phyloP scores from a whole-genome alignment of 2,113 vertebrate species.

The Xiphias gladius region DNA sequence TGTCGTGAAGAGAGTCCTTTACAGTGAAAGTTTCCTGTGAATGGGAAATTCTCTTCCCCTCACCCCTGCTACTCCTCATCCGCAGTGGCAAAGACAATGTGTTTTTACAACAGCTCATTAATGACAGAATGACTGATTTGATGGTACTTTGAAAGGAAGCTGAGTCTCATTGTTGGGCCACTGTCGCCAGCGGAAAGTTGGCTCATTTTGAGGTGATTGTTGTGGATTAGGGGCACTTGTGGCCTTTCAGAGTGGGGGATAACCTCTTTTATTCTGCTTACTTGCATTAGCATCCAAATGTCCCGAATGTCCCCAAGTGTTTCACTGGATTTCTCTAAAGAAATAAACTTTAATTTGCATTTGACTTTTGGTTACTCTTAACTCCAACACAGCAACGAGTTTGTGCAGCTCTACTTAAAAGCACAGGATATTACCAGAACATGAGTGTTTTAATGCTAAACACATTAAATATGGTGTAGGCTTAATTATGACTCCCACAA shows the following conservation, averaged over 20 bases:
- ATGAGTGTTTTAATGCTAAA: not conserved
- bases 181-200: slow-evolving; percentile 72
- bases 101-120: slow-evolving; percentile 87
- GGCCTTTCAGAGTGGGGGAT: slow-evolving; percentile 47
- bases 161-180: slow-evolving; percentile 52
- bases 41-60: slow-evolving; percentile 54
- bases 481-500: not conserved
- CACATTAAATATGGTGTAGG: not conserved
- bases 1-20: slow-evolving; percentile 58
- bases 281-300: slow-evolving; percentile 76
- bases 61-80: slow-evolving; percentile 43
- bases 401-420: not conserved
- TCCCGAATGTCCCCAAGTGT: slow-evolving; percentile 31
- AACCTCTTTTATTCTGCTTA: slow-evolving; percentile 60
- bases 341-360: slow-evolving; percentile 58
- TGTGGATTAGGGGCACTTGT: slow-evolving; percentile 71
- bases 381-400: not conserved
- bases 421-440: not conserved
- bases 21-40: slow-evolving; percentile 85
- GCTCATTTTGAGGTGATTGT: slow-evolving; percentile 78
- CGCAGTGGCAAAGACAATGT: slow-evolving; percentile 75
- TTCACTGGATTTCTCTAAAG: slow-evolving; percentile 53
- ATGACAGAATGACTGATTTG: slow-evolving; percentile 80
- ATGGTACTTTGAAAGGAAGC: slow-evolving; percentile 73
- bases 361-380: slow-evolving; percentile 36